Conservation (phyloP, 2,113 vertebrate species). For the Enhydra lutris region DNA sequence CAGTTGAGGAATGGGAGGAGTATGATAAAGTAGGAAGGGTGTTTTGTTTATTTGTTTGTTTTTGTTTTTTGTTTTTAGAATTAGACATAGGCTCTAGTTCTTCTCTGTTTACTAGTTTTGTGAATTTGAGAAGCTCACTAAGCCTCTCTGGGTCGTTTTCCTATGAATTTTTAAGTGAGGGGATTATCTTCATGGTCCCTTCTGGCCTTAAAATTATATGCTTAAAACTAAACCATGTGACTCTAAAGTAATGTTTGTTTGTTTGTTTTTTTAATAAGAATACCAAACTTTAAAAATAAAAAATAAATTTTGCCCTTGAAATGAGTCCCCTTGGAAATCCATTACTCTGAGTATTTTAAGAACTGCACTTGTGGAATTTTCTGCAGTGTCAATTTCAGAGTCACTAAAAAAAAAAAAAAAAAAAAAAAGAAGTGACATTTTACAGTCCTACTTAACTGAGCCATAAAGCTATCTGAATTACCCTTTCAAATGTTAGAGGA, state of each 20-base stretch:
- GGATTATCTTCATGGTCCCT: neutral
- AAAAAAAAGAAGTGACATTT: slow-evolving; percentile 22
- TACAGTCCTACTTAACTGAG: slow-evolving; percentile 28
- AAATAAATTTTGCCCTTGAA: neutral
- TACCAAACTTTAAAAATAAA: neutral
- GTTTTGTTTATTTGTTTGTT: neutral
- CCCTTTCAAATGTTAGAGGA: slow-evolving; percentile 19
- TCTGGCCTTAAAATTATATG: neutral
- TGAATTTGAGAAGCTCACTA: neutral
- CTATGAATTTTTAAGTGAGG: neutral
- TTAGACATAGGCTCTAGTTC: neutral
- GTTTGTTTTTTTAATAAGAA: neutral
- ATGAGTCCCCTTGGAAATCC: neutral
- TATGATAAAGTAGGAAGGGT: neutral
- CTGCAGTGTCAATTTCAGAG: neutral
- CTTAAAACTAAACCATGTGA: neutral
- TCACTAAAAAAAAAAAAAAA: slow-evolving; percentile 36
- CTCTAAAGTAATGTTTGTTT: neutral
- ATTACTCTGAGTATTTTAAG: neutral
- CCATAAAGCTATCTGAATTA: neutral
- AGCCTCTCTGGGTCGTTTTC: neutral
- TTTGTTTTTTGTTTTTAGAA: neutral
- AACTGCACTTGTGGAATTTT: neutral
- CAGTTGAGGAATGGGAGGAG: neutral
- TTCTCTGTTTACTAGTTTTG: neutral